Evolutionary conservation across 2,113 vertebrate species (phyloP).

Genomic region (Polypterus bichir): DNA sequence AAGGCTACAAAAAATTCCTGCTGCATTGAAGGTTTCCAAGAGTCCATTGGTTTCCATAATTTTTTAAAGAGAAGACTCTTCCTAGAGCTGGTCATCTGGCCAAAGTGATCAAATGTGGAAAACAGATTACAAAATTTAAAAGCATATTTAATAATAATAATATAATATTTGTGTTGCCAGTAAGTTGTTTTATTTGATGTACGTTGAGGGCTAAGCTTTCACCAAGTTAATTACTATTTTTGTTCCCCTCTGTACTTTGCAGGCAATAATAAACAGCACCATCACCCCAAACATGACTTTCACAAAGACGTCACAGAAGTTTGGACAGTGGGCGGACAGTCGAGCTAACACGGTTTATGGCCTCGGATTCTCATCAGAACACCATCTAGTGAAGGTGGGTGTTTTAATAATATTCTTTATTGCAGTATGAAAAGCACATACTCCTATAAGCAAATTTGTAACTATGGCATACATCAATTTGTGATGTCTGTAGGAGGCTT

Average conservation of each 20-base stretch:
- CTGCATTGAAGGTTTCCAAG: too few species aligned
- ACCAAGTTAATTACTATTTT: background rate
- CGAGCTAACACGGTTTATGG: slow-evolving; percentile 96
- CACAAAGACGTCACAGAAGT: slow-evolving; percentile 98
- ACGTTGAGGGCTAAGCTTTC: background rate
- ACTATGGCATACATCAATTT: slow-evolving; percentile 25
- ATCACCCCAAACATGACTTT: slow-evolving; percentile 98
- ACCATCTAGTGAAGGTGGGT: slow-evolving; percentile 87
- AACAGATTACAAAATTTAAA: background rate
- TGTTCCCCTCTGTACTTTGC: slow-evolving; percentile 32
- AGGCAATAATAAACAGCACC: slow-evolving; percentile 99
- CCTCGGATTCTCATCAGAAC: slow-evolving; percentile 94
- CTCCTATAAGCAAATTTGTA: slow-evolving; percentile 18
- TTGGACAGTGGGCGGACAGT: slow-evolving; percentile 96
- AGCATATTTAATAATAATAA: too few species aligned
- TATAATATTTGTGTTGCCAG: too few species aligned
- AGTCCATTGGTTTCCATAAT: too few species aligned
- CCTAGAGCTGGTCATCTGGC: too few species aligned
- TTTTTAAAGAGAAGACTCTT: too few species aligned
- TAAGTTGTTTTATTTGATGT: background rate
- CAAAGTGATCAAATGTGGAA: background rate
- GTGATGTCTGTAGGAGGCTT: slow-evolving; percentile 22
- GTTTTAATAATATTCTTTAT: background rate
- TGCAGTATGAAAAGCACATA: slow-evolving; percentile 23
- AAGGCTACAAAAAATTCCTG: too few species aligned